Evolutionary conservation across 1,140 invertebrate species (phyloP), one percentile per base, ranked within the genome.

Genomic region (Goniozus legneri): DNA sequence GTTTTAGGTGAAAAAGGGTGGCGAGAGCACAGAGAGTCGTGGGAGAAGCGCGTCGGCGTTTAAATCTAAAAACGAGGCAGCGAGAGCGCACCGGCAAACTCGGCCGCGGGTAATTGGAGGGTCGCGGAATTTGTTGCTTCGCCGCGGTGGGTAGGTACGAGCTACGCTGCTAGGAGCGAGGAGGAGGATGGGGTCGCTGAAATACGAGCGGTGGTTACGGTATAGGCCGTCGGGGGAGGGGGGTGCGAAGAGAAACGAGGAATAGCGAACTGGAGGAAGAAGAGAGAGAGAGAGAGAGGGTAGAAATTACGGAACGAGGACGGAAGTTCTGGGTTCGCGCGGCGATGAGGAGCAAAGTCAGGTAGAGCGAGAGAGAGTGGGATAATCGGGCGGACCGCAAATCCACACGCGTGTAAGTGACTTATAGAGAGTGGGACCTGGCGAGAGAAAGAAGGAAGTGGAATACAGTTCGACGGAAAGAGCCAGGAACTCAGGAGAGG

Each of bases 41-140:
- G n/a, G n/a, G n/a, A n/a, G n/a, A n/a, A n/a, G n/a, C n/a, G n/a
- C n/a, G n/a, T 21, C 34, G 36, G 44, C 51, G 50, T 65, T 62
- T 60, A 65, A 66, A 67, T 65, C 59, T 61, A 69, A 64, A 69
- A 66, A 64, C 58, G 56, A n/a, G n/a, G n/a, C n/a, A n/a, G n/a
- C n/a, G n/a, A n/a, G n/a, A n/a, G n/a, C 49, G 49, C 42, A 48
- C n/a, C 58, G 64, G 54, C 46, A 55, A 64, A 61, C 47, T 60
- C 53, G 58, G 52, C 54, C 56, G 52, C 54, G 52, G 60, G 54
- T 67, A 67, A 69, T 69, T 67, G 67, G 60, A 66, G 65, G 67
- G 65, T 69, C 58, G 64, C 52, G 63, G 62, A 64, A 63, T 64
- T 64, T 54, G 59, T 64, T 56, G 59, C 56, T 49, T 47, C 49